phyloP scores from a whole-genome alignment of 1,140 invertebrate species.

The Pogonus chalceus region DNA sequence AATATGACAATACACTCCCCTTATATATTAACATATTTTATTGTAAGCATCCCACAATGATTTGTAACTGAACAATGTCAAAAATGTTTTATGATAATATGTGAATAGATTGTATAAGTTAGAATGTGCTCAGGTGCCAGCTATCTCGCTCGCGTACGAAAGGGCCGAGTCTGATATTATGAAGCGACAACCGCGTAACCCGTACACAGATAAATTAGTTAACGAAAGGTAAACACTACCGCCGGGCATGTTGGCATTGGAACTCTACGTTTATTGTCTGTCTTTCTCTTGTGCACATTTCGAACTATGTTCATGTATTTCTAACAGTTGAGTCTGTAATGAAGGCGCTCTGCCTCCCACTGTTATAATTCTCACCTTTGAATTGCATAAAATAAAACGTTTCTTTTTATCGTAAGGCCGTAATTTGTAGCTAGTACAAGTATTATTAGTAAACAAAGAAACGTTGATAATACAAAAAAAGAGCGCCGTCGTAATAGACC shows the following conservation, averaged over 20 bases:
- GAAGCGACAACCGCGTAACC: slow-evolving; percentile 95
- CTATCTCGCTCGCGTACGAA: slow-evolving; percentile 98
- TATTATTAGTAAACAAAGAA: too few species aligned
- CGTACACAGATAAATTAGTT: slow-evolving; percentile 91
- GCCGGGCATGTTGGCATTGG: slow-evolving; percentile 18
- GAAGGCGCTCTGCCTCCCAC: neutral
- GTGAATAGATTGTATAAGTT: slow-evolving; percentile 6
- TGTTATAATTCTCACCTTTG: too few species aligned
- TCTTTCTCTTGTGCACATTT: slow-evolving; percentile 11
- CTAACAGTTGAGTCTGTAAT: neutral
- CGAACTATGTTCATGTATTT: neutral
- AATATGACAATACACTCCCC: too few species aligned
- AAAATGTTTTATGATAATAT: too few species aligned
- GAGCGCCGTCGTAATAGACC: too few species aligned
- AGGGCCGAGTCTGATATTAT: slow-evolving; percentile 97
- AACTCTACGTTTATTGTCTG: slow-evolving; percentile 17
- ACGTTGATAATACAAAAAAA: too few species aligned
- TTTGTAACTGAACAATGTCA: too few species aligned
- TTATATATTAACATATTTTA: too few species aligned
- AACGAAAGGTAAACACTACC: slow-evolving; percentile 71
- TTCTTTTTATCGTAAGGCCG: too few species aligned
- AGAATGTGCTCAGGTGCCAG: slow-evolving; percentile 66
- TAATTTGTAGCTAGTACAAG: too few species aligned
- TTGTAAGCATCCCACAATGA: neutral
- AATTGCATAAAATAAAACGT: too few species aligned